phyloP scores from a whole-genome alignment of 1,140 invertebrate species.

The Achatina immaculata region DNA sequence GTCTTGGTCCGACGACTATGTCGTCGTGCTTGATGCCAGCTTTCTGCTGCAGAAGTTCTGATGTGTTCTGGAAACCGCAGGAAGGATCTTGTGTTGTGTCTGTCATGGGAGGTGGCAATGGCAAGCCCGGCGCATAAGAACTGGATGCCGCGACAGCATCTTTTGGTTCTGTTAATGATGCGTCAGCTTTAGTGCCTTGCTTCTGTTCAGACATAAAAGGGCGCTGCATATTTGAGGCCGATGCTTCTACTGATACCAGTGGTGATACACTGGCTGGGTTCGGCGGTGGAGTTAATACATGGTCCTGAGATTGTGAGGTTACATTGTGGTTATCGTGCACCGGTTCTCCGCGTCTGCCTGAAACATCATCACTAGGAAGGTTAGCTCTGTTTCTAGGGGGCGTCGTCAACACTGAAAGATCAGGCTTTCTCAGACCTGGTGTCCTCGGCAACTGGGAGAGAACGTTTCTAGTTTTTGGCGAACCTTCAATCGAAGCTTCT shows the following conservation, averaged over 20 bases:
- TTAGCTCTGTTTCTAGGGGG: background rate
- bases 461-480: background rate
- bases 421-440: constrained; percentile 9
- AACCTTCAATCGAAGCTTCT: background rate
- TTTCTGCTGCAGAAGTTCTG: constrained; percentile 25
- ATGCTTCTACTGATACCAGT: background rate
- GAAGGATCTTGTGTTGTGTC: background rate
- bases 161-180: background rate
- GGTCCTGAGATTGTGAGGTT: no score
- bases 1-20: constrained; percentile 31
- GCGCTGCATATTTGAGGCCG: background rate
- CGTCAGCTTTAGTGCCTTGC: background rate
- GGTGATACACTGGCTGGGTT: background rate
- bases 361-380: background rate
- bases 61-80: constrained; percentile 25
- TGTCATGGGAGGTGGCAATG: background rate
- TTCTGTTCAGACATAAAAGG: background rate
- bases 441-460: background rate
- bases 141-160: no score
- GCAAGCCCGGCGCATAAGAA: no score
- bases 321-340: no score
- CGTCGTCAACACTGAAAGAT: background rate
- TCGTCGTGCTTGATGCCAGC: constrained; percentile 36
- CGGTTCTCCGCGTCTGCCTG: background rate
- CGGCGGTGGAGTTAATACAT: no score